phyloP scores from a whole-genome alignment of 2,888 invertebrate genomes.

The Glyphotaelius pellucidus region DNA sequence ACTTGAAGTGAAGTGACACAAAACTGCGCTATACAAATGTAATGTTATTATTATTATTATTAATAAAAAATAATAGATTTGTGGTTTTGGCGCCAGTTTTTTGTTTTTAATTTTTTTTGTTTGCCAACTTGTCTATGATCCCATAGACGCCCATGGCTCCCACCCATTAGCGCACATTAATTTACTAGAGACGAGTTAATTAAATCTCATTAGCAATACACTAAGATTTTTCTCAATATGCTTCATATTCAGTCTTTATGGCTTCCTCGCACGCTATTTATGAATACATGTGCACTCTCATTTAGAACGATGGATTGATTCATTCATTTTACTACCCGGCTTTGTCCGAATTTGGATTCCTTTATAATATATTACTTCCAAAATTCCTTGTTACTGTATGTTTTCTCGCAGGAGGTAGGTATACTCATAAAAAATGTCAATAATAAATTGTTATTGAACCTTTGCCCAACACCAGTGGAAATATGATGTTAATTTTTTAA shows the following conservation, averaged over 20 bases:
- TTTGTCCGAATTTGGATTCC: background rate
- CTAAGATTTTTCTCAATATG: background rate
- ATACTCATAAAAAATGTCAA: no score
- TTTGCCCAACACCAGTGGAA: no score
- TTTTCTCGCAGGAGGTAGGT: background rate
- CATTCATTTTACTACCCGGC: background rate
- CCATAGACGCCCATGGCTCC: background rate
- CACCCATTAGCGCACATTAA: background rate
- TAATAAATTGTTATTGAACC: no score
- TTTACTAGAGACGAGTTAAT: background rate
- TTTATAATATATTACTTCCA: background rate
- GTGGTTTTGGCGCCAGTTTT: no score
- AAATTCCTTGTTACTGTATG: background rate
- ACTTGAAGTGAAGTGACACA: no score
- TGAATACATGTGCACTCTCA: background rate
- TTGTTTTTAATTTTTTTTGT: no score
- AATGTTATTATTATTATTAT: no score
- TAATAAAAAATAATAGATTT: no score
- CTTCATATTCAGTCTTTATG: background rate
- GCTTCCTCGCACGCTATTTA: background rate
- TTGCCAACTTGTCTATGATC: no score
- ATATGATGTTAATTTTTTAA: no score
- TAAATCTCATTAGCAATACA: background rate
- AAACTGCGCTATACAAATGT: no score
- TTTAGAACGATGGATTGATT: background rate